Evolutionary conservation across 2,888 invertebrate genomes (phyloP).

Genomic region (Drosophila birchii): DNA sequence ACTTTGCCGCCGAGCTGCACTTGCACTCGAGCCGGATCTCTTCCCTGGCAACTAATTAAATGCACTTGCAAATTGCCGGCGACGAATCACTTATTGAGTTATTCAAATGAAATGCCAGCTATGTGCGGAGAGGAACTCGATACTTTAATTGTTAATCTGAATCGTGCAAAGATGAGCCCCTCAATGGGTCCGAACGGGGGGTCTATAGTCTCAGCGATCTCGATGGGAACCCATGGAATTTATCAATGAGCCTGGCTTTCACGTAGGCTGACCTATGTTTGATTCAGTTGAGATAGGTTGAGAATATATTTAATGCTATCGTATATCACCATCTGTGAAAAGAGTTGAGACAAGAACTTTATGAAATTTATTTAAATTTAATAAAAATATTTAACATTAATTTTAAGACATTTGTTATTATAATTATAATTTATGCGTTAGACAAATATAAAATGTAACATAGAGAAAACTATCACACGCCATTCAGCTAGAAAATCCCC

Average conservation of each 20-base stretch:
- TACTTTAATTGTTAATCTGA: conserved; percentile 57
- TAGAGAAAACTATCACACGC: no score
- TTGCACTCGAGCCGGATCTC: conserved; percentile 64
- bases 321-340: background rate
- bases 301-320: conserved; percentile 14
- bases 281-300: conserved; percentile 37
- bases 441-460: no score
- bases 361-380: background rate
- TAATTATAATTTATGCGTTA: no score
- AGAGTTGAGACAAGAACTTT: background rate
- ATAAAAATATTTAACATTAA: background rate
- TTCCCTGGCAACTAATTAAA: conserved; percentile 60
- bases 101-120: conserved; percentile 74
- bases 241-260: conserved; percentile 23
- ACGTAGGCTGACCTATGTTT: conserved; percentile 21
- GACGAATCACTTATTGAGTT: conserved; percentile 71
- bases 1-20: conserved; percentile 52
- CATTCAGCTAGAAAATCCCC: background rate
- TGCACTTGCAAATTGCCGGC: conserved; percentile 61
- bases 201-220: background rate
- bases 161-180: conserved; percentile 42
- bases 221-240: conserved; percentile 28
- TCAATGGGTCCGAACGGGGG: conserved; percentile 10
- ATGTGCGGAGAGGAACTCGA: conserved; percentile 64
- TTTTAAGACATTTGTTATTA: background rate